Evolutionary conservation across 2,797 vertebrate species (phyloP), one percentile per base, ranked within the genome.

Genomic region (Darevskia mixta): DNA sequence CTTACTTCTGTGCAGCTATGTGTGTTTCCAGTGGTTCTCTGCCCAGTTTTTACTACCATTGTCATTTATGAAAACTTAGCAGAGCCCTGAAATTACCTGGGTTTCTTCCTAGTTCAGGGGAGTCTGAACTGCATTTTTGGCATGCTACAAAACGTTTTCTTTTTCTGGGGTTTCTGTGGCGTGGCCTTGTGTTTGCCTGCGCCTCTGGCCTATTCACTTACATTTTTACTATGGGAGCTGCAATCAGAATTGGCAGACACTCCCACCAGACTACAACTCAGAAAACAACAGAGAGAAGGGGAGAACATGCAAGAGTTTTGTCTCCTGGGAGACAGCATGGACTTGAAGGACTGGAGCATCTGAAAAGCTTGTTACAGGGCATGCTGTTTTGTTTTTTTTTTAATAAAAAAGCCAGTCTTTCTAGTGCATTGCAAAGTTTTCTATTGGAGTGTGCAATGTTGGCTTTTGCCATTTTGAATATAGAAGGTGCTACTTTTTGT

Each of bases 301-400:
- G 90, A 89, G 93, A 20, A 0, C 41, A 8, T 29, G 32, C 2
- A 86, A 75, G 82, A 61, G 38, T 87, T 66, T 79, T 13, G 84
- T 88, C 86, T 81, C 86, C 91, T 92, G 83, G 84, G 81, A 90
- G 67, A 5, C 84, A 80, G 23, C 84, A 11, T 27, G 80, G 93
- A 89, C 93, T 87, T 91, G 92, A 93, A 55, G 13, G 13, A 3
- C 13, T 55, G 49, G 11, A 78, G 82, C 86, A 85, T 91, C 88
- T 87, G 83, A 91, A 87, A 80, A 89, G 84, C 77, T 94, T 94
- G 67, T 91, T 94, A 89, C 84, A 87, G 43, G 87, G 82, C 87
- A 91, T 76, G 1, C 13, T 90, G 88, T 91, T 86, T 41, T 3
- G 66, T 29, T 23, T 58, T 35, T 35, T 35, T 71, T 23, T 11